These are phyloP conservation scores for Oenanthe oenanthe DNA, from an alignment of 2,113 vertebrate genomes.

Conservation along the genomic window DNA sequence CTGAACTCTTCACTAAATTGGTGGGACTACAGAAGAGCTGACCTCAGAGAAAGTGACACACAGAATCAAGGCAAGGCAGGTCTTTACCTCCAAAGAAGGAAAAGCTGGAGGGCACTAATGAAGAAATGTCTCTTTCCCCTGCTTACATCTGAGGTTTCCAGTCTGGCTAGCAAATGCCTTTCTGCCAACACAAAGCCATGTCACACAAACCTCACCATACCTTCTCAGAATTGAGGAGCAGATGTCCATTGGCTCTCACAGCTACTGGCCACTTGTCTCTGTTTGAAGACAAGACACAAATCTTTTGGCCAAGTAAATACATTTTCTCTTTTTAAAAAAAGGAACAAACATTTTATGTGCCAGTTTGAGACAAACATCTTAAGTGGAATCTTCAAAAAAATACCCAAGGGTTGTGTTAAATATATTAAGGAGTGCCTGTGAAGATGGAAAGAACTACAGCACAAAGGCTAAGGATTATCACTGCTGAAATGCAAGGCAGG, in stretches of 20 bases:
- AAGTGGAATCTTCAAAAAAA: background rate
- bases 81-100: background rate
- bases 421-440: background rate
- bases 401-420: background rate
- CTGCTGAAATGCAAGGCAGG: background rate
- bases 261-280: slow-evolving; percentile 94
- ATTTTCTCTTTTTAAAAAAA: background rate
- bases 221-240: slow-evolving; percentile 98
- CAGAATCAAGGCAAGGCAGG: background rate
- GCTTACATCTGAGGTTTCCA: background rate
- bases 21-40: background rate
- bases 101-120: background rate
- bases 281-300: slow-evolving; percentile 15
- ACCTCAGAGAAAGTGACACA: background rate
- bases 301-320: background rate
- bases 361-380: background rate
- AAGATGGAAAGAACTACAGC: background rate
- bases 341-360: background rate
- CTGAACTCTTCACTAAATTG: background rate
- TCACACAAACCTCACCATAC: slow-evolving; percentile 55
- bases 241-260: slow-evolving; percentile 95
- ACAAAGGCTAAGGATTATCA: background rate
- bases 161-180: background rate
- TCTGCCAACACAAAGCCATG: background rate
- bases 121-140: background rate